phyloP scores from a whole-genome alignment of 2,888 invertebrate genomes.

The Epirrhoe tristata region DNA sequence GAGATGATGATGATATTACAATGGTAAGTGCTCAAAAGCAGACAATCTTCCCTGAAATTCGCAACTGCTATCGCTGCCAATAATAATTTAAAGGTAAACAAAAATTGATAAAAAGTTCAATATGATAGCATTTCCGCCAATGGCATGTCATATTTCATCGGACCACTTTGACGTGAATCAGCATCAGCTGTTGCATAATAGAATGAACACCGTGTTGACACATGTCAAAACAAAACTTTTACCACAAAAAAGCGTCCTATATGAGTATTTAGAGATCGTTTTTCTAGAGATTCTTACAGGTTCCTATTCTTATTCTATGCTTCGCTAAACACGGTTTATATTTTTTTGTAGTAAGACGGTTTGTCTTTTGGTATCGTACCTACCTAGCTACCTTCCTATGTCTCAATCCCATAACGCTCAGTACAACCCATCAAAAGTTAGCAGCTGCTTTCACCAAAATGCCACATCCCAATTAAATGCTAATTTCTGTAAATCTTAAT shows the following conservation, averaged over 20 bases:
- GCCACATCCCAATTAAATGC: constrained; percentile 36
- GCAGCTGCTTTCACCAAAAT: not conserved
- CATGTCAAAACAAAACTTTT: too few relatives aligned
- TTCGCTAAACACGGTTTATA: too few relatives aligned
- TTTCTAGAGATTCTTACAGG: too few relatives aligned
- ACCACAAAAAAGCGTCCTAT: too few relatives aligned
- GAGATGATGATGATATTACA: too few relatives aligned
- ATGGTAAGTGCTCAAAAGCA: too few relatives aligned
- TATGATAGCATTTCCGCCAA: constrained; percentile 6
- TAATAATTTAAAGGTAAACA: not conserved
- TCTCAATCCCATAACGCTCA: constrained; percentile 37
- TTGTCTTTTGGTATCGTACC: too few relatives aligned
- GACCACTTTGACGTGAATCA: constrained; percentile 5
- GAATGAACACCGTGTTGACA: too few relatives aligned
- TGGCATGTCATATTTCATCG: constrained; percentile 16
- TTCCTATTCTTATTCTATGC: too few relatives aligned
- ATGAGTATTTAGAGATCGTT: too few relatives aligned
- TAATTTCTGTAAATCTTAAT: constrained; percentile 30
- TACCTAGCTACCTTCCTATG: constrained; percentile 51
- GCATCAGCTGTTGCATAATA: constrained; percentile 13
- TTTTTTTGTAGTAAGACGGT: too few relatives aligned
- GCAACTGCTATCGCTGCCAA: not conserved
- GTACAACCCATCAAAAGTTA: not conserved
- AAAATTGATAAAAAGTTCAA: constrained; percentile 1
- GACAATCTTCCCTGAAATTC: not conserved